A percentile compares a stretch with the other conserved stretches of the same genome.
Evolutionary conservation across 2,888 invertebrate genomes (phyloP).

Genomic region (Lasioglossum pauxillum): DNA sequence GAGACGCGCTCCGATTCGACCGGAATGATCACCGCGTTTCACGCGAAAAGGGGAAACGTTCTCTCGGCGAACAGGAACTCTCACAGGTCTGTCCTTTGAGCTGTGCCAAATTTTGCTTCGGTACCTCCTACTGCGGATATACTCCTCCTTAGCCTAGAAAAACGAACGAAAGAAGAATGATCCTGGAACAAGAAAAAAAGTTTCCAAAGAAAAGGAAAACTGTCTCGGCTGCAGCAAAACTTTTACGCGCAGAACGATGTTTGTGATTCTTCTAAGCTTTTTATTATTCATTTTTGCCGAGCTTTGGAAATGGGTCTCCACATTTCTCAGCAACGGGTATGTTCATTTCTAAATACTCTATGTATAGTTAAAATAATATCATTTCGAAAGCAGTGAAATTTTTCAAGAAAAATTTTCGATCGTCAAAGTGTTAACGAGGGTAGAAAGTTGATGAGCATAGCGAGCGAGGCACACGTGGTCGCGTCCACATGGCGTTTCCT

Average conservation of each 20-base stretch:
- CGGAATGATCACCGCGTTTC: not conserved
- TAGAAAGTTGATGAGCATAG: not conserved
- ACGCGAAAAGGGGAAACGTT: not conserved
- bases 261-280: not conserved
- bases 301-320: not conserved
- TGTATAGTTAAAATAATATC: too few species aligned
- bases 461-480: not conserved
- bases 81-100: not conserved
- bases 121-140: not conserved
- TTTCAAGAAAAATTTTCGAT: not conserved
- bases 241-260: not conserved
- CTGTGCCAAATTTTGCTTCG: not conserved
- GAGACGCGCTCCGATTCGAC: not conserved
- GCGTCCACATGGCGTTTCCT: slow-evolving; percentile 1
- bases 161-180: not conserved
- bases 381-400: too few species aligned
- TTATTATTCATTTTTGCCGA: not conserved
- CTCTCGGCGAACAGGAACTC: not conserved
- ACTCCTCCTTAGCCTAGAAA: not conserved
- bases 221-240: not conserved
- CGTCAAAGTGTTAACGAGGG: not conserved
- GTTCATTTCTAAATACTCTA: too few species aligned
- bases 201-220: not conserved
- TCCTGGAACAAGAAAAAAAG: not conserved
- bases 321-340: not conserved